Conservation (phyloP, 2,113 vertebrate genomes). For the Peucedramus taeniatus region DNA sequence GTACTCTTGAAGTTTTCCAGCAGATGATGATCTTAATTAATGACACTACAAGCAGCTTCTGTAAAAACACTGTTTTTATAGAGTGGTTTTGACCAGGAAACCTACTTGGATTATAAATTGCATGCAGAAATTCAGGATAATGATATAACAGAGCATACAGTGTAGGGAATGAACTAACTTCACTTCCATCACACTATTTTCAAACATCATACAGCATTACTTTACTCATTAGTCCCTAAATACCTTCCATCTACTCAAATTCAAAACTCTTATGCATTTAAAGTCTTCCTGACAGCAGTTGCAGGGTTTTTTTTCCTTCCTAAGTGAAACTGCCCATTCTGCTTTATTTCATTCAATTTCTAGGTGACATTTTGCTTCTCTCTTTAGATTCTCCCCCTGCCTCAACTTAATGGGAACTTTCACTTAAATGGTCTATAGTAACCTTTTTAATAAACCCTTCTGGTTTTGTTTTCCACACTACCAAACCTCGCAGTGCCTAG, state of each 20-base stretch:
- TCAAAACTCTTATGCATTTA: neutral
- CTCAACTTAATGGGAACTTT: neutral
- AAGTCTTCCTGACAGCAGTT: constrained; percentile 1
- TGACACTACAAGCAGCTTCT: neutral
- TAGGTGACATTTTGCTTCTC: neutral
- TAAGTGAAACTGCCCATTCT: neutral
- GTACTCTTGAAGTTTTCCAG: neutral
- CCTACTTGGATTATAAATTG: neutral
- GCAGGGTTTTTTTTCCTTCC: neutral
- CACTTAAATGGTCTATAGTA: neutral
- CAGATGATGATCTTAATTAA: neutral
- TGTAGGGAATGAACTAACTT: neutral
- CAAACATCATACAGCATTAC: constrained; percentile 4
- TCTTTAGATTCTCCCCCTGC: neutral
- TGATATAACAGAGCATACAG: neutral
- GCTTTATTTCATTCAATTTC: neutral
- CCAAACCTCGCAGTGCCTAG: neutral
- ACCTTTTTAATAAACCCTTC: neutral
- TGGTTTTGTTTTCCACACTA: neutral
- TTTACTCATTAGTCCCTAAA: constrained; percentile 7
- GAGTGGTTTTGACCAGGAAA: neutral
- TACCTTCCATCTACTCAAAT: constrained; percentile 4
- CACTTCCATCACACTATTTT: neutral
- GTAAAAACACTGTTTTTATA: neutral
- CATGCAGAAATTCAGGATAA: neutral